Evolutionary conservation across 1,140 invertebrate genomes (phyloP), one percentile per base, ranked within the genome.

Genomic region (Drosophila hydei): DNA sequence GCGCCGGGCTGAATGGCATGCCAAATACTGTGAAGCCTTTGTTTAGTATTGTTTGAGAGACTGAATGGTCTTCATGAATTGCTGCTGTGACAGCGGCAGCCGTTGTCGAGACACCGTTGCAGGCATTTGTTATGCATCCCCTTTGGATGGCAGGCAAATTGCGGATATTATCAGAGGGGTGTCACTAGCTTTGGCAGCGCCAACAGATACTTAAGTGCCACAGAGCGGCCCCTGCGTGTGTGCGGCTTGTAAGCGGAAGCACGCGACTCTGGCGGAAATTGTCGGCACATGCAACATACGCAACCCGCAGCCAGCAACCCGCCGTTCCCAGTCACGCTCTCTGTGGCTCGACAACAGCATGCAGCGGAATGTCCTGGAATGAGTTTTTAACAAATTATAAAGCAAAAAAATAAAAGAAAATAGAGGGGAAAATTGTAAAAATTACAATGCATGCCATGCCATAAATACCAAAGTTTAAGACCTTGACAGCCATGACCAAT

Each of bases 401-500:
- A 75, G 69, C 14, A 16, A 16, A 4, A 16, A 42, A 16, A 42
- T 9, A 33, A 9, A 33, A 9, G 6, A 16, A 42, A 5, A 40
- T 14, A 8, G 78, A 48, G 14, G 19, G 47, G 25, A 58, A 45
- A 54, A 50, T 25, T 33, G 33, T 30, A 25, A 80, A 80, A 80
- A 72, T 77, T 87, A 72, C 72, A 77, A 87, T 81, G 77, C 77
- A 80, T 85, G 77, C 55, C 70, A 80, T 77, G 81, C 81, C 77
- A 85, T 85, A 85, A 87, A 85, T 85, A 85, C 77, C 70, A 75
- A 63, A 80, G 63, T 65, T 87, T 81, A 81, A 78, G 81, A 87
- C 83, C 81, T 85, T 87, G 81, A 75, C 74, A 85, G 83, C 81
- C 77, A 61, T 85, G 81, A 85, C 81, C 81, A 85, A 87, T 87